Conservation (phyloP, 1,140 invertebrate genomes). For the Chlorops oryzae region DNA sequence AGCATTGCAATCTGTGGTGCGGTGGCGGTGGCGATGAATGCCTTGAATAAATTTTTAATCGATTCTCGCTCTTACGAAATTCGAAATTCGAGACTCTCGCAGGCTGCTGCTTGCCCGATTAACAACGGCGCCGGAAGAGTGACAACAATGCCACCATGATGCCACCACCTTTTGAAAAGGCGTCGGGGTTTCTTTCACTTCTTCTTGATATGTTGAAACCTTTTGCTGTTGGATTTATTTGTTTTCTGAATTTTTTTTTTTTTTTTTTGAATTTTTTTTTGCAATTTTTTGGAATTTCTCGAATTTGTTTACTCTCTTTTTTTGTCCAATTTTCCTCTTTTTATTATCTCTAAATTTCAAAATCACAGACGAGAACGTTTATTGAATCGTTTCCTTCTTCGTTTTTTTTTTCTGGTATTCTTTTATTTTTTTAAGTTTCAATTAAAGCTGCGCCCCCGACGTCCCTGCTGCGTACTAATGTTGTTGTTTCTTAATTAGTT, state of each 20-base stretch:
- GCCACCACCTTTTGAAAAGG: too few relatives aligned
- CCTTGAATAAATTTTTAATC: constrained; percentile 46
- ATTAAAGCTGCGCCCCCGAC: too few relatives aligned
- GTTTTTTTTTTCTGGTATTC: constrained; percentile 7
- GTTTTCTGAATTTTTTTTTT: constrained; percentile 17
- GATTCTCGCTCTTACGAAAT: too few relatives aligned
- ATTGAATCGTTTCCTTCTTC: constrained; percentile 12
- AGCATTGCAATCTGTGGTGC: constrained; percentile 49
- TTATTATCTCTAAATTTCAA: constrained; percentile 1
- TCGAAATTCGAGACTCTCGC: too few relatives aligned
- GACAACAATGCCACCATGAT: too few relatives aligned
- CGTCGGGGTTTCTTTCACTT: too few relatives aligned
- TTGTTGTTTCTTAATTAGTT: too few relatives aligned
- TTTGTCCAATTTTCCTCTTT: constrained; percentile 23
- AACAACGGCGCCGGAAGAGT: too few relatives aligned
- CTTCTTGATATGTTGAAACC: too few relatives aligned
- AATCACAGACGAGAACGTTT: constrained; percentile 18
- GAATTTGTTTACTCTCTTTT: constrained; percentile 11
- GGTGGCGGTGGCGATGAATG: constrained; percentile 46
- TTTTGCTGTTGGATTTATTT: constrained; percentile 30
- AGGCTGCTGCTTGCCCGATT: too few relatives aligned
- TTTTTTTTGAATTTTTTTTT: constrained; percentile 4
- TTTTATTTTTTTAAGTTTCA: constrained; percentile 14
- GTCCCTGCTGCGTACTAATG: too few relatives aligned
- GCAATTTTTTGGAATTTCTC: background rate